Percentiles rank a stretch among this genome's conserved stretches.
Conservation (phyloP, 2,888 invertebrate genomes). For the Scaptomyza parva region DNA sequence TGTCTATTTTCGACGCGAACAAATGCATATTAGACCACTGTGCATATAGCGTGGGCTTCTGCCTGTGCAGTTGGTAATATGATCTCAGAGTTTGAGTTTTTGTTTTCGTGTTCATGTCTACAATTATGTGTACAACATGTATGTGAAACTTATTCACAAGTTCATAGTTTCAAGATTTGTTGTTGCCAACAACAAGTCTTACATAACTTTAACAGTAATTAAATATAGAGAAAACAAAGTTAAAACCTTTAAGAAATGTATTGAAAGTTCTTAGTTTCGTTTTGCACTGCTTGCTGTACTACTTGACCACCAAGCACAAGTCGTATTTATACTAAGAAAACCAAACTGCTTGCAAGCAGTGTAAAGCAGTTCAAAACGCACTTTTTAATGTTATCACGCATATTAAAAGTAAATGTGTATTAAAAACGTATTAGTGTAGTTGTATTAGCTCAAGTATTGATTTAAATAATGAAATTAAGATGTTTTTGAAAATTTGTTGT, state of each 20-base stretch:
- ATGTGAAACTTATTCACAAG: neutral
- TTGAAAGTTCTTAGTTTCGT: slow-evolving; percentile 6
- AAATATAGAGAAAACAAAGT: neutral
- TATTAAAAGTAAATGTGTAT: neutral
- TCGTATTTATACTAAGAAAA: too few relatives aligned
- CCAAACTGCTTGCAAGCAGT: neutral
- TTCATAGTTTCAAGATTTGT: too few relatives aligned
- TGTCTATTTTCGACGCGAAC: too few relatives aligned
- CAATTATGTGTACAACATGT: neutral
- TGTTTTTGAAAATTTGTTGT: too few relatives aligned
- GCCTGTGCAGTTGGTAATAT: slow-evolving; percentile 4
- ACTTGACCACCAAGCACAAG: too few relatives aligned
- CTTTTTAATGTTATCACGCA: neutral
- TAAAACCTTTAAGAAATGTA: neutral
- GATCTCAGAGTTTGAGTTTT: slow-evolving; percentile 22
- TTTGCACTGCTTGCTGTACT: slow-evolving; percentile 21
- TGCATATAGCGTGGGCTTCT: too few relatives aligned
- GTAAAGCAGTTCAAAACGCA: neutral
- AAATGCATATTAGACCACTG: too few relatives aligned
- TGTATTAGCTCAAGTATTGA: too few relatives aligned
- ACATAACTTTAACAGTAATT: too few relatives aligned
- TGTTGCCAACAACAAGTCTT: too few relatives aligned
- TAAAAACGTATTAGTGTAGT: too few relatives aligned
- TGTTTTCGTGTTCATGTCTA: neutral
- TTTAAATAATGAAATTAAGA: neutral